phyloP scores from a whole-genome alignment of 2,888 invertebrate genomes.

The Latrodectus elegans region DNA sequence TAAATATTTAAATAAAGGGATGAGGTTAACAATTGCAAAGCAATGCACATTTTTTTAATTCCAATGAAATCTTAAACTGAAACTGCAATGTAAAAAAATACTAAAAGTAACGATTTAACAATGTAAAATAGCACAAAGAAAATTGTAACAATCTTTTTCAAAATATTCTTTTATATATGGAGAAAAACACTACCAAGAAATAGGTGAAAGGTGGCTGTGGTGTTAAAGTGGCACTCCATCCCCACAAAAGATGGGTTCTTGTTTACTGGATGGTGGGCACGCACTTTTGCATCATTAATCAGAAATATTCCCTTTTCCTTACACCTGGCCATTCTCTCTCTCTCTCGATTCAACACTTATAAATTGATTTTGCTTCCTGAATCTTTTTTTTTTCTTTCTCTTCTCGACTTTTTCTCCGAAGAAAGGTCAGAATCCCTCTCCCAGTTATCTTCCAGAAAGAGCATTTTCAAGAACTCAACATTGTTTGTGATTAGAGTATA shows the following conservation, averaged over 20 bases:
- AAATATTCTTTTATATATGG: too few relatives aligned
- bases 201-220: not conserved
- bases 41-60: too few relatives aligned
- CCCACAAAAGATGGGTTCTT: constrained; percentile 41
- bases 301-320: constrained; percentile 12
- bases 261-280: constrained; percentile 37
- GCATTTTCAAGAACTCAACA: not conserved
- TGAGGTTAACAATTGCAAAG: too few relatives aligned
- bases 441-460: not conserved
- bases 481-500: not conserved
- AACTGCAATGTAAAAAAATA: too few relatives aligned
- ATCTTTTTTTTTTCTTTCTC: not conserved
- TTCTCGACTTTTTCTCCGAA: not conserved
- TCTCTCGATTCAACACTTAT: constrained; percentile 21
- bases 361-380: constrained; percentile 55
- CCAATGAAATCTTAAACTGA: too few relatives aligned
- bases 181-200: not conserved
- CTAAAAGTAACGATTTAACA: too few relatives aligned
- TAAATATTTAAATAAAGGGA: too few relatives aligned
- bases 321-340: constrained; percentile 20
- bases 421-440: not conserved
- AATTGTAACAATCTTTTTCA: too few relatives aligned
- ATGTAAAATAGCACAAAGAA: too few relatives aligned
- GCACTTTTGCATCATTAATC: constrained; percentile 43
- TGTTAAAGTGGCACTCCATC: constrained; percentile 29